Percentiles rank a stretch among this genome's conserved stretches.
phyloP scores from a whole-genome alignment of 1,140 invertebrate species.

The Luehdorfia chinensis region DNA sequence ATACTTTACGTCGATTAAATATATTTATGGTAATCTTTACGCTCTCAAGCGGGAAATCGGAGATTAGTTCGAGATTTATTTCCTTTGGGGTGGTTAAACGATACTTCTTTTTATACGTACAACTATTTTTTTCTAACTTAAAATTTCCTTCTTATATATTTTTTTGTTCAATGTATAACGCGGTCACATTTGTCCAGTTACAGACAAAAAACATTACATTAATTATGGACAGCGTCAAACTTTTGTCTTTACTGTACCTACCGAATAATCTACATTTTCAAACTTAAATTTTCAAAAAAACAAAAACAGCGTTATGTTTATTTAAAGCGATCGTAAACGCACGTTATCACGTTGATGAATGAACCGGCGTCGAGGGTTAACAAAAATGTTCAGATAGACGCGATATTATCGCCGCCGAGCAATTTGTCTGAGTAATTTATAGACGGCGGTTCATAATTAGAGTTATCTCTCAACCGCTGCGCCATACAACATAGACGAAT shows the following conservation, averaged over 20 bases:
- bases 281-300: background rate
- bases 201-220: too few relatives aligned
- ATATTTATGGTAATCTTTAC: conserved; percentile 11
- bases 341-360: conserved; percentile 29
- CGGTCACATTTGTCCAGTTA: too few relatives aligned
- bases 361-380: conserved; percentile 24
- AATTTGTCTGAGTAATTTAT: conserved; percentile 41
- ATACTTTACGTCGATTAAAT: conserved; percentile 20
- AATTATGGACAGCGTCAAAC: too few relatives aligned
- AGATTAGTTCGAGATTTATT: conserved; percentile 18
- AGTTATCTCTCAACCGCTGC: conserved; percentile 23
- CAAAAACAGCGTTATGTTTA: background rate
- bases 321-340: conserved; percentile 18
- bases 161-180: too few relatives aligned
- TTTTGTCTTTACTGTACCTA: too few relatives aligned
- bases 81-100: background rate
- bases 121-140: too few relatives aligned
- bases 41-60: conserved; percentile 6
- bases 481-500: background rate
- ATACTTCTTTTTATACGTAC: too few relatives aligned
- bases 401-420: conserved; percentile 24
- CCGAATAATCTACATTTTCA: too few relatives aligned
- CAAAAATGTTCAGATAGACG: conserved; percentile 34
- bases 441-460: conserved; percentile 27
- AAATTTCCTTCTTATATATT: too few relatives aligned